A percentile compares a stretch with the other conserved stretches of the same genome.
phyloP scores from a whole-genome alignment of 2,797 vertebrate species.

The Mormyrops attenuatus region DNA sequence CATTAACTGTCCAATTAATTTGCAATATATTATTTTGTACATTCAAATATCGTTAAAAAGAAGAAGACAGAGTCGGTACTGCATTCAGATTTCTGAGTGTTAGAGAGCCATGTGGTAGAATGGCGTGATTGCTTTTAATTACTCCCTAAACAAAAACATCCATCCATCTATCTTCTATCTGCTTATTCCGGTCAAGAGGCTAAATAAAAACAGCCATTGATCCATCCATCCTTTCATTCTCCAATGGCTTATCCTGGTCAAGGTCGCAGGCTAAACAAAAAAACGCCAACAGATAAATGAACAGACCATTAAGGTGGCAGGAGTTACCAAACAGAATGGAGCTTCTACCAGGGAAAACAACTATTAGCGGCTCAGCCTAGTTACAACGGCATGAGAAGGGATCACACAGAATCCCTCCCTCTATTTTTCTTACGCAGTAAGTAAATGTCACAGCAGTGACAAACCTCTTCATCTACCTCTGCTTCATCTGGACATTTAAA shows the following conservation, averaged over 20 bases:
- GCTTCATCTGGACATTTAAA: conserved; percentile 76
- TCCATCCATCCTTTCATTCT: neutral
- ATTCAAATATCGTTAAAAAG: neutral
- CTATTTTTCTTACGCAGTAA: conserved; percentile 45
- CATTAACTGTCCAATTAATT: neutral
- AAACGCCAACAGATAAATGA: conserved; percentile 36
- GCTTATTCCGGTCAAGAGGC: neutral
- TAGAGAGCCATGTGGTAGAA: conserved; percentile 41
- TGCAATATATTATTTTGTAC: neutral
- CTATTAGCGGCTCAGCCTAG: conserved; percentile 42
- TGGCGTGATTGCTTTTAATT: conserved; percentile 42
- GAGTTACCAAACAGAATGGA: conserved; percentile 33
- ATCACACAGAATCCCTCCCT: conserved; percentile 44
- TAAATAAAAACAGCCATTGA: conserved; percentile 16
- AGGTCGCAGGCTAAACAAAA: neutral
- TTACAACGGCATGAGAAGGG: conserved; percentile 56
- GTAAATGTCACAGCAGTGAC: conserved; percentile 83
- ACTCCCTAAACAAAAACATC: conserved; percentile 35
- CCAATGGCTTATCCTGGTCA: neutral
- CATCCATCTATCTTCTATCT: neutral
- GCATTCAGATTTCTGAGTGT: conserved; percentile 18
- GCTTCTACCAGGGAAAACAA: neutral
- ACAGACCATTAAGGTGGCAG: conserved; percentile 42
- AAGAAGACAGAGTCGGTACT: neutral
- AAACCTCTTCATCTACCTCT: conserved; percentile 86